Conservation (phyloP, 37 sponge, comb jelly and placozoan genomes). For the Trichoplax adhaerens region DNA sequence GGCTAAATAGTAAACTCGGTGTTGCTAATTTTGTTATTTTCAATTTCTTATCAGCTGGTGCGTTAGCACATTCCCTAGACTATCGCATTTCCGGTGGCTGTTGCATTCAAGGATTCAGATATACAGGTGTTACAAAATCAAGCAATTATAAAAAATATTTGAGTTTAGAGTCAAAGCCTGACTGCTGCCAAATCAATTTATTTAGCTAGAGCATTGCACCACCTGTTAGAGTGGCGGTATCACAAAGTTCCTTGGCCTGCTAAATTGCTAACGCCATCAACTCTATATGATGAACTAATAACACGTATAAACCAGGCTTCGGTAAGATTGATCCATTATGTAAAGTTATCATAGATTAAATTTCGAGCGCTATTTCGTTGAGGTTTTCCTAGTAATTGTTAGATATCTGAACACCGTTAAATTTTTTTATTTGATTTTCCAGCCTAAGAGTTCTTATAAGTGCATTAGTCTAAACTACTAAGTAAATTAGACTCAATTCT, state of each 20-base stretch:
- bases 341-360: neutral
- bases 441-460: too few species aligned
- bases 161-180: too few species aligned
- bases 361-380: neutral
- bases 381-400: too few species aligned
- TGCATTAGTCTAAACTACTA: too few species aligned
- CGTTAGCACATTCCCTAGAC: constrained; percentile 54
- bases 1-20: too few species aligned
- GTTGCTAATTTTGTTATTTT: neutral
- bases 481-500: neutral
- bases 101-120: constrained; percentile 94
- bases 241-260: constrained; percentile 69
- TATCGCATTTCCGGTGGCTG: constrained; percentile 75
- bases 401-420: too few species aligned
- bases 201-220: constrained; percentile 40
- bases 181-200: too few species aligned
- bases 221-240: constrained; percentile 69
- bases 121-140: constrained; percentile 15
- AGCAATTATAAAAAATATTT: too few species aligned
- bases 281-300: constrained; percentile 36
- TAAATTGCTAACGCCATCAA: constrained; percentile 23
- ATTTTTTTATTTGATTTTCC: too few species aligned
- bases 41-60: constrained; percentile 36
- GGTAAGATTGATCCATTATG: constrained; percentile 20
- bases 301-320: constrained; percentile 81